Evolutionary conservation across 2,797 vertebrate genomes (phyloP).

Genomic region (Diplodus sargus): DNA sequence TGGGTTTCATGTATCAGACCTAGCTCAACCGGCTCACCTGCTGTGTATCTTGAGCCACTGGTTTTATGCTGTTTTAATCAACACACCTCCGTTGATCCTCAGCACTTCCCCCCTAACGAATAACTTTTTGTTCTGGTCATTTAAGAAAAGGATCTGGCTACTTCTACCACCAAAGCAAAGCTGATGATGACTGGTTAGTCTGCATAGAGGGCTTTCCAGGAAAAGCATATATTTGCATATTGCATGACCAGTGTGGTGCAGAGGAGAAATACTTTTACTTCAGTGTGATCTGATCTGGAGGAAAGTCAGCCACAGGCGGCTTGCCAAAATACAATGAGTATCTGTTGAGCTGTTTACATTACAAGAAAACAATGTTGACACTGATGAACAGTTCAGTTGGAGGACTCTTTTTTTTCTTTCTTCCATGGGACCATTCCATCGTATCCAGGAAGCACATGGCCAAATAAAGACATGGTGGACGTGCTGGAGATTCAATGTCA

Average conservation of each 20-base stretch:
- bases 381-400: too few species aligned
- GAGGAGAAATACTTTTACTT: not conserved
- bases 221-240: conserved; percentile 12
- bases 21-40: too few species aligned
- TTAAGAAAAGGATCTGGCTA: not conserved
- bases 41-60: too few species aligned
- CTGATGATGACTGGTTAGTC: not conserved
- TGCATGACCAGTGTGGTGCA: not conserved
- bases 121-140: too few species aligned
- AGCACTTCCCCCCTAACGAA: too few species aligned
- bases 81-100: too few species aligned
- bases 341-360: not conserved
- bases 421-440: too few species aligned
- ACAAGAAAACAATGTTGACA: not conserved
- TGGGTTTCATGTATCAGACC: too few species aligned
- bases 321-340: not conserved
- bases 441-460: not conserved
- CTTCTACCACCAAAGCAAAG: not conserved
- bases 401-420: too few species aligned
- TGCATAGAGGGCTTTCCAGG: not conserved
- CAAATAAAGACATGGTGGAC: conserved; percentile 15
- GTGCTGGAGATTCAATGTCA: not conserved
- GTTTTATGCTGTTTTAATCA: too few species aligned
- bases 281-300: not conserved
- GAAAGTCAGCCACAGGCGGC: not conserved